A percentile compares a stretch with the other conserved stretches of the same genome.
Conservation (phyloP, 2,888 invertebrate genomes). For the Galerucella pusilla region DNA sequence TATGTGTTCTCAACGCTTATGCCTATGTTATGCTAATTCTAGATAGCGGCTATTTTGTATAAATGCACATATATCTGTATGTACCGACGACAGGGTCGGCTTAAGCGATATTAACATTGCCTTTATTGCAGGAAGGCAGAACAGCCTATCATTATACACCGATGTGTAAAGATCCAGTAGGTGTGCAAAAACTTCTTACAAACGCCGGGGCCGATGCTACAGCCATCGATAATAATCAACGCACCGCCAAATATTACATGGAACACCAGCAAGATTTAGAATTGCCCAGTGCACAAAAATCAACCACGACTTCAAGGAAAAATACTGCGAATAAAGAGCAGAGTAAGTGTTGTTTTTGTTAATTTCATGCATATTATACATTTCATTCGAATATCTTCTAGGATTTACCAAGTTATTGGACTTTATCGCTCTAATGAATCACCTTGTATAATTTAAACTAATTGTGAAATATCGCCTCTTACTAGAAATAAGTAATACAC, state of each 20-base stretch:
- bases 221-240: conserved; percentile 70
- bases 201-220: conserved; percentile 74
- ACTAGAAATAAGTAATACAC: too few species aligned
- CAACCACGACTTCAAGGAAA: conserved; percentile 53
- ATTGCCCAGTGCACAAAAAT: conserved; percentile 64
- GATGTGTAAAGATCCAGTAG: conserved; percentile 70
- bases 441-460: too few species aligned
- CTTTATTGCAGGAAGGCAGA: conserved; percentile 70
- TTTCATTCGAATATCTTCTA: too few species aligned
- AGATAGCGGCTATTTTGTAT: conserved; percentile 1
- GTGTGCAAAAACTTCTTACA: conserved; percentile 71
- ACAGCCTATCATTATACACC: conserved; percentile 77
- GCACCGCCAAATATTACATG: conserved; percentile 70
- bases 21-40: conserved; percentile 12
- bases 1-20: conserved; percentile 9
- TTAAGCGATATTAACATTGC: neutral
- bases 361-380: too few species aligned
- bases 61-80: neutral
- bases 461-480: too few species aligned
- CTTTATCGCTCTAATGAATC: too few species aligned
- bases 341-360: conserved; percentile 49
- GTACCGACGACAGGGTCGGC: neutral
- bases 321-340: conserved; percentile 54
- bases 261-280: conserved; percentile 69
- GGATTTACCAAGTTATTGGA: too few species aligned